Conservation (phyloP, 2,797 vertebrate species). For the Anabacerthia variegaticeps region DNA sequence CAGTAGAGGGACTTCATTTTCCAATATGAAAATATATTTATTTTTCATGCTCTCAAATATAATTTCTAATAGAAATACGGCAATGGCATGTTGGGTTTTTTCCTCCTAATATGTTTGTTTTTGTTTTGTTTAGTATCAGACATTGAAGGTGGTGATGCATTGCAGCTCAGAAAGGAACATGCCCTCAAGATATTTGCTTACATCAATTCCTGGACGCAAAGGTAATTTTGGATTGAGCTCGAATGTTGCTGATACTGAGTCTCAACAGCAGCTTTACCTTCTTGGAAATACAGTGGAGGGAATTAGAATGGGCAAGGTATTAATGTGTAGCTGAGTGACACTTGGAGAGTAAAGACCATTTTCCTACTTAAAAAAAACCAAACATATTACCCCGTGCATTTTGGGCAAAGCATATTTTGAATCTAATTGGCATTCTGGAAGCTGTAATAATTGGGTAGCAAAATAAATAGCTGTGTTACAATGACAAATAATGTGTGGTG, state of each 20-base stretch:
- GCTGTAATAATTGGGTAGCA: background rate
- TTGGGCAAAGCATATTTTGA: background rate
- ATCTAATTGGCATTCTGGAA: background rate
- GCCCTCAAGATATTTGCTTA: slow-evolving; percentile 97
- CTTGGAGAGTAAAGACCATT: background rate
- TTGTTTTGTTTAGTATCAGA: slow-evolving; percentile 88
- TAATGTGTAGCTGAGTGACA: background rate
- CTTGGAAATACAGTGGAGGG: background rate
- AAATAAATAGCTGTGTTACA: background rate
- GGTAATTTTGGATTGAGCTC: slow-evolving; percentile 76
- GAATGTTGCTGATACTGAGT: background rate
- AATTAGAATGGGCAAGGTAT: background rate
- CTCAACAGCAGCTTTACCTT: background rate
- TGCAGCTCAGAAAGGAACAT: slow-evolving; percentile 98
- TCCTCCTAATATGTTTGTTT: slow-evolving; percentile 4
- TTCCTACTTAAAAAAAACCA: background rate
- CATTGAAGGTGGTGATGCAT: slow-evolving; percentile 92
- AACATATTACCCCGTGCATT: background rate
- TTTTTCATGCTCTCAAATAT: background rate
- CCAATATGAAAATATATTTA: background rate
- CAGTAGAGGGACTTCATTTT: background rate
- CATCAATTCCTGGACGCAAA: slow-evolving; percentile 99
- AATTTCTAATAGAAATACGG: background rate
- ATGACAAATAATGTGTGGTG: background rate
- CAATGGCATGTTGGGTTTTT: rapidly evolving